Base-by-base conservation (phyloP, 2,888 invertebrate species). In the Flexamia atlantica region DNA sequence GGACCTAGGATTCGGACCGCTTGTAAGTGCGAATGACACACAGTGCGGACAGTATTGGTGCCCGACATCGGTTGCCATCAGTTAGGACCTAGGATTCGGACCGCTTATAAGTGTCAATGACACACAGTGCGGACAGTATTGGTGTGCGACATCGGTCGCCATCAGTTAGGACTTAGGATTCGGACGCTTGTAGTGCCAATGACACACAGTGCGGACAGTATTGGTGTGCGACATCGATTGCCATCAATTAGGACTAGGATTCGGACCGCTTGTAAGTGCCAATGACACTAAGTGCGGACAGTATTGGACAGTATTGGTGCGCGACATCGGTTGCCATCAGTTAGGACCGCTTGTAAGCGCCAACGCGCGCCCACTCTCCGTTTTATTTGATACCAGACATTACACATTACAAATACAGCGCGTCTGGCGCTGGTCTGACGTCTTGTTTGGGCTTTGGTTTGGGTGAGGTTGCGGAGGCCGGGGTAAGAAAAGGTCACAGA, bases 401-500 rank as follows among this genome's bases (percentile, higher is more conserved):
- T 64, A 64, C 64, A 64, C 64, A 64, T 64, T 64, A 64, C 64
- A 64, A 64, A 64, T 64, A 64, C 64, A 25, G 64, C 28, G 46
- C 46, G 46, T 46, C 30, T 64, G 64, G 64, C 64, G 64, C 64
- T 64, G 30, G 64, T 64, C 30, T 64, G 64, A 64, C 30, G 64
- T 64, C 64, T 64, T 64, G 64, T 64, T 64, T 64, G 64, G 64
- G 64, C 64, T 64, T 64, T 64, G 64, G 64, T 64, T 64, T 64
- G 64, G 64, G 64, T 64, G 64, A 64, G 64, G 64, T 64, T 64
- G 64, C 64, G 64, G 64, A 64, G 64, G 57, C 5, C 57, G 64
- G 30, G 28, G 64, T 30, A 30, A 28, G 64, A 60, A 60, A 57
- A 57, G 64, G 64, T 64, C 64, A 64, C 5, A 64, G 64, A 28